Conservation (phyloP, 1,140 invertebrate species). For the Drosophila littoralis region DNA sequence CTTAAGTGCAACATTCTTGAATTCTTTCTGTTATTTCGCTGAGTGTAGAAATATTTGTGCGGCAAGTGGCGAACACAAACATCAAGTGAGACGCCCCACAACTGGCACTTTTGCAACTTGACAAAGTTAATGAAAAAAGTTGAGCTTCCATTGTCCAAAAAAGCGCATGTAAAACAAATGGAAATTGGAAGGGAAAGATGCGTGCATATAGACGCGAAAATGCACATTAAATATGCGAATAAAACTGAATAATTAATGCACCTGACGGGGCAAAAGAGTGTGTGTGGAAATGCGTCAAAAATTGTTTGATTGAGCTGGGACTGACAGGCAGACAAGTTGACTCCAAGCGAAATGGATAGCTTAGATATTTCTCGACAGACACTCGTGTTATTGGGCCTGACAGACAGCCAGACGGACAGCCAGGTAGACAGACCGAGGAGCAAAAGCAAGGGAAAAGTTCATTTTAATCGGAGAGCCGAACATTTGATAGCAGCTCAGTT, state of each 20-base stretch:
- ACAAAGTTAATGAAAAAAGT: slow-evolving; percentile 36
- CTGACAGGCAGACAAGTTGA: slow-evolving; percentile 20
- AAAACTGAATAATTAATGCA: slow-evolving; percentile 66
- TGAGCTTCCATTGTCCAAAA: not conserved
- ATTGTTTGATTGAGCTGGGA: slow-evolving; percentile 47
- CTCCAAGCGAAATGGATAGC: not conserved
- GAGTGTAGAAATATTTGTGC: not conserved
- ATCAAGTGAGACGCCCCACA: not conserved
- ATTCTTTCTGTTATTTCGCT: not conserved
- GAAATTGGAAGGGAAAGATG: not conserved
- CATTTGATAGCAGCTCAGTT: slow-evolving; percentile 10
- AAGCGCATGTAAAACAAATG: not conserved
- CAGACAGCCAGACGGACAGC: slow-evolving; percentile 16
- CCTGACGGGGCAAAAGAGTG: not conserved
- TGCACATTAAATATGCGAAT: slow-evolving; percentile 53
- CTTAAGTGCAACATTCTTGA: too few relatives aligned
- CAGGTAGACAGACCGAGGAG: slow-evolving; percentile 4
- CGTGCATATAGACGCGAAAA: slow-evolving; percentile 2
- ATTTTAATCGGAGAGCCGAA: slow-evolving; percentile 31
- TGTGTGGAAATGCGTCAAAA: slow-evolving; percentile 61
- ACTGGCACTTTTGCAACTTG: slow-evolving; percentile 9
- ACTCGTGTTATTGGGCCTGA: not conserved
- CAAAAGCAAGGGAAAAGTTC: slow-evolving; percentile 35
- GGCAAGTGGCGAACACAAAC: too few relatives aligned
- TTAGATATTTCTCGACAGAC: too few relatives aligned